A percentile compares a stretch with the other conserved stretches of the same genome.
Conservation (phyloP, 2,113 vertebrate species). For the Oreochromis niloticus region DNA sequence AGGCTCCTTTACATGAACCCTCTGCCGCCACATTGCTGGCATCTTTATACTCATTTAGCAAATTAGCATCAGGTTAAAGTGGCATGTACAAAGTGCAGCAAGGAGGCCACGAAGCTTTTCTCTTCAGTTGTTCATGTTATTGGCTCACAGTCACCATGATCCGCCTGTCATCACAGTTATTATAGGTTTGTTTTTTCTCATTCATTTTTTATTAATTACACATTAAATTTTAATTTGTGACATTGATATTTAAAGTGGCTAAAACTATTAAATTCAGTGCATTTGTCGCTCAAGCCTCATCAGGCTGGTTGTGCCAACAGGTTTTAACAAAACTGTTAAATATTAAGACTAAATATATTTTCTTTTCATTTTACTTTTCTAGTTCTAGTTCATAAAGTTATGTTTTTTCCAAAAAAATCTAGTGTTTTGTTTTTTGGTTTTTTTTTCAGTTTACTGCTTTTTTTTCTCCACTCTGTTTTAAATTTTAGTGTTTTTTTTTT, state of each 20-base stretch:
- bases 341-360: neutral
- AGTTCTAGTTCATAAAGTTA: accelerated
- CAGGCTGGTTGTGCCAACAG: neutral
- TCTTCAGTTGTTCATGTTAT: neutral
- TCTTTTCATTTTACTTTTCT: neutral
- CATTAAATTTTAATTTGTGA: neutral
- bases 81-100: neutral
- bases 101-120: neutral
- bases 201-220: neutral
- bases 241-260: neutral
- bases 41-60: neutral
- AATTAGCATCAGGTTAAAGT: neutral
- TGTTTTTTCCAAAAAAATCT: neutral
- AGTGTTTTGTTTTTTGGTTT: neutral
- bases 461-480: accelerated
- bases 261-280: neutral
- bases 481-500: no score
- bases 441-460: neutral
- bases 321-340: neutral
- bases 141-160: neutral
- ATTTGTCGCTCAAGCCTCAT: neutral
- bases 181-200: neutral
- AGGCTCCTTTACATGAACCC: neutral
- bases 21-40: neutral
- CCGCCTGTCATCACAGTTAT: neutral